Base-by-base conservation (phyloP, 2,113 vertebrate species). In the Pedetes capensis region DNA sequence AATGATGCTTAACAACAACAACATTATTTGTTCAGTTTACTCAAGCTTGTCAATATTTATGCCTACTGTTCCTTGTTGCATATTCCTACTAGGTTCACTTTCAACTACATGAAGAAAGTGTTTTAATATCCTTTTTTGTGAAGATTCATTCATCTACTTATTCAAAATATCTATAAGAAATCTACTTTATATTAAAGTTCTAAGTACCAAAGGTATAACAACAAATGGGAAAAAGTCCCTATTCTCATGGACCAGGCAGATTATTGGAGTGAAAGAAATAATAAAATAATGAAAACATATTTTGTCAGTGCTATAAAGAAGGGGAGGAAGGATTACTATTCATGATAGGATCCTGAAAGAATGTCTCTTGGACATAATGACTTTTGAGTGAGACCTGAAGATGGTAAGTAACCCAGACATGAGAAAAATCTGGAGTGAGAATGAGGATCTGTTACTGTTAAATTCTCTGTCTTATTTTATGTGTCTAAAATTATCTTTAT, bases 21-120 rank as follows among this genome's bases (percentile, higher is more conserved):
- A n/a, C n/a, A n/a, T n/a, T n/a, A n/a, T 74, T 91, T 87, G 11
- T 87, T 92, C 83, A 37, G 39, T 25, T 93, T 79, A 66, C 32
- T 17, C 3, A 66, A 29, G 17, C 57, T 49, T 63, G 7, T 81
- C n/a, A 92, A 3, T 75, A 78, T 0, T 64, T 76, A 55, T 69
- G 34, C 53, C 88, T 37, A 44, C 13, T 18, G 17, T 91, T 87
- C 42, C 13, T 71, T 90, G 42, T 53, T 89, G 80, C 2, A n/a
- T 92, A 86, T 92, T 78, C n/a, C 57, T 81, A 53, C 27, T 91
- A 39, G 17, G 71, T 93, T 75, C 8, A 75, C 44, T 80, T 94
- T 93, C 10, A 84, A 63, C 57, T 78, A 79, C 20, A 84, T n/a
- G 47, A 95, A 85, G 4, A 88, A 51, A 75, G 88, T 68, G 10